Percentiles rank a stretch among this genome's conserved stretches.
phyloP scores from a whole-genome alignment of 23 tunicate genomes.

The Ascidia mentula region DNA sequence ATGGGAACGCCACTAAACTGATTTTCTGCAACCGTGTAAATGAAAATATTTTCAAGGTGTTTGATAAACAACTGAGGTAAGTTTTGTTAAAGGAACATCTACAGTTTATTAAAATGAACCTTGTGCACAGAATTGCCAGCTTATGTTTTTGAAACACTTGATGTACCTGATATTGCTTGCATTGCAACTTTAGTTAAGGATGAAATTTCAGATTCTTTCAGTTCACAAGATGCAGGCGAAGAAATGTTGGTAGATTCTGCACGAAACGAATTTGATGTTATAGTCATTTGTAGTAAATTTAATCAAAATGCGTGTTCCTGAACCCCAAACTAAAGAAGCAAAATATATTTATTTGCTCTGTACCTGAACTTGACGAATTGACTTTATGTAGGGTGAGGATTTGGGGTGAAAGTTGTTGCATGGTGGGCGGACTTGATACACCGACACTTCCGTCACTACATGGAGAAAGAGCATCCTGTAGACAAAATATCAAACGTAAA shows the following conservation, averaged over 20 bases:
- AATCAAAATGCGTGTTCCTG: neutral
- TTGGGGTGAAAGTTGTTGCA: slow-evolving; percentile 11
- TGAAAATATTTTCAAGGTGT: neutral
- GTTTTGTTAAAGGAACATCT: too few relatives aligned
- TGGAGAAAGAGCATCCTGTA: neutral
- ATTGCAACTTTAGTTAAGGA: slow-evolving; percentile 75
- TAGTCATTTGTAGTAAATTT: neutral
- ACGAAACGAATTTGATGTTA: too few relatives aligned
- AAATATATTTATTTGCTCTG: neutral
- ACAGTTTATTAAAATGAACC: too few relatives aligned
- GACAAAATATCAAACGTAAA: too few relatives aligned
- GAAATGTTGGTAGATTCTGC: neutral
- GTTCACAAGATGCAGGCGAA: neutral
- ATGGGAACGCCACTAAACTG: slow-evolving; percentile 74
- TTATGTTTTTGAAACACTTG: too few relatives aligned
- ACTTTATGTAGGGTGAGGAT: neutral
- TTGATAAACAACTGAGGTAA: too few relatives aligned
- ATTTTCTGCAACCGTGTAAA: slow-evolving; percentile 33
- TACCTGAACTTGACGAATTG: neutral
- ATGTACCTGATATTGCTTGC: slow-evolving; percentile 77
- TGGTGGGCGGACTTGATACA: neutral
- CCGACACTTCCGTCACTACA: neutral
- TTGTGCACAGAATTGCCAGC: too few relatives aligned
- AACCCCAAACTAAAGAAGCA: too few relatives aligned
- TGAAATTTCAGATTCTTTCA: slow-evolving; percentile 37